Evolutionary conservation across 2,888 invertebrate genomes (phyloP).

Genomic region (Lithophane socia): DNA sequence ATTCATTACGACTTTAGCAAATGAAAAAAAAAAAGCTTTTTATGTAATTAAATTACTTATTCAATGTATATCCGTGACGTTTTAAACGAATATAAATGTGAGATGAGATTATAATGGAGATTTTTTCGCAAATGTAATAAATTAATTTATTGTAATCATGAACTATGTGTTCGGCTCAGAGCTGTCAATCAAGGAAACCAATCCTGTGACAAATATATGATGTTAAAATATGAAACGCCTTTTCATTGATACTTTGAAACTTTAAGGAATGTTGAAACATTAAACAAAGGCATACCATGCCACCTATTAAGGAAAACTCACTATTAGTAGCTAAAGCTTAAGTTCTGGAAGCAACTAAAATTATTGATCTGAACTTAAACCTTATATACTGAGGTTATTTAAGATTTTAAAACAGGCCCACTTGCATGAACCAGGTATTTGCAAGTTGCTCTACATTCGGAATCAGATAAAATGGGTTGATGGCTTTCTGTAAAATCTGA

Average conservation of each 20-base stretch:
- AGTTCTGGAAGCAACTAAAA: background rate
- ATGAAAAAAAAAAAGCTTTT: slow-evolving; percentile 67
- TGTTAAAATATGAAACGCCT: slow-evolving; percentile 69
- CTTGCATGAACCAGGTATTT: background rate
- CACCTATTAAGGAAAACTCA: background rate
- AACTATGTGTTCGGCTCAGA: slow-evolving; percentile 81
- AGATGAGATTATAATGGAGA: slow-evolving; percentile 62
- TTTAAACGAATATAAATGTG: slow-evolving; percentile 75
- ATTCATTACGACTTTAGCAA: slow-evolving; percentile 62
- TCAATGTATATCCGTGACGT: slow-evolving; percentile 73
- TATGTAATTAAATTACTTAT: slow-evolving; percentile 75
- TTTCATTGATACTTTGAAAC: slow-evolving; percentile 26
- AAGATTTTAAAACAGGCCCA: too few species aligned
- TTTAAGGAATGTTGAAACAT: background rate
- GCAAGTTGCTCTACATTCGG: slow-evolving; percentile 1
- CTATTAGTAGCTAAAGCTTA: background rate
- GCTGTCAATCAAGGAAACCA: slow-evolving; percentile 77
- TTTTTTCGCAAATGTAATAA: slow-evolving; percentile 60
- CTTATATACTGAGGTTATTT: too few species aligned
- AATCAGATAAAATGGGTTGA: background rate
- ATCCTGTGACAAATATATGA: slow-evolving; percentile 78
- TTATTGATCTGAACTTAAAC: background rate
- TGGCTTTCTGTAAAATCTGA: background rate
- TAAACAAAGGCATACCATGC: background rate
- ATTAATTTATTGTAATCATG: slow-evolving; percentile 67